phyloP scores from a whole-genome alignment of 2,113 vertebrate genomes.

The Sturnira hondurensis region DNA sequence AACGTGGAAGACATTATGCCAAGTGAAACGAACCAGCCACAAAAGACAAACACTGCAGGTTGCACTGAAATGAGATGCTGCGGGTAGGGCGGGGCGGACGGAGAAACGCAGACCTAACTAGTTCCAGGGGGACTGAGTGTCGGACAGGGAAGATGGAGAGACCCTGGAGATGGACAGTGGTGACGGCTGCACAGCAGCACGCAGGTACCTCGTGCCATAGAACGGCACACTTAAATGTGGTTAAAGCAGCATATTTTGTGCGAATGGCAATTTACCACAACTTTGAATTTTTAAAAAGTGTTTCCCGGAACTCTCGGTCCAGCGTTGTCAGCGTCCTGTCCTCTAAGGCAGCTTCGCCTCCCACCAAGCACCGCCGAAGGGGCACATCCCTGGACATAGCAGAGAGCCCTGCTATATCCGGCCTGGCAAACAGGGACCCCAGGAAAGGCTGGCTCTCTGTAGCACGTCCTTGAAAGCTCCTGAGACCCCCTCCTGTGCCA shows the following conservation, averaged over 20 bases:
- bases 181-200: not conserved
- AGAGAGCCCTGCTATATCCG: not conserved
- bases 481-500: not conserved
- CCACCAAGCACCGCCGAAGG: not conserved
- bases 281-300: not conserved
- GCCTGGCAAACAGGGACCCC: not conserved
- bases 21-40: not conserved
- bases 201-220: not conserved
- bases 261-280: not conserved
- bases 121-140: not conserved
- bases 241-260: not conserved
- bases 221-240: not conserved
- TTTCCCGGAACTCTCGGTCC: not conserved
- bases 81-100: not conserved
- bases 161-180: not conserved
- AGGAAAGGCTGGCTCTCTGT: not conserved
- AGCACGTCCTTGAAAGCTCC: not conserved
- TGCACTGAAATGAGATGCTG: not conserved
- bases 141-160: not conserved
- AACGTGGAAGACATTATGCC: not conserved
- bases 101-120: not conserved
- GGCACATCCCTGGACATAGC: fast-evolving
- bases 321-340: not conserved
- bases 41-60: not conserved
- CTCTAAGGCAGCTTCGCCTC: not conserved